Percentiles rank a stretch among this genome's conserved stretches.
Evolutionary conservation across 2,797 vertebrate species (phyloP).

Genomic region (Spinus olivaceus): DNA sequence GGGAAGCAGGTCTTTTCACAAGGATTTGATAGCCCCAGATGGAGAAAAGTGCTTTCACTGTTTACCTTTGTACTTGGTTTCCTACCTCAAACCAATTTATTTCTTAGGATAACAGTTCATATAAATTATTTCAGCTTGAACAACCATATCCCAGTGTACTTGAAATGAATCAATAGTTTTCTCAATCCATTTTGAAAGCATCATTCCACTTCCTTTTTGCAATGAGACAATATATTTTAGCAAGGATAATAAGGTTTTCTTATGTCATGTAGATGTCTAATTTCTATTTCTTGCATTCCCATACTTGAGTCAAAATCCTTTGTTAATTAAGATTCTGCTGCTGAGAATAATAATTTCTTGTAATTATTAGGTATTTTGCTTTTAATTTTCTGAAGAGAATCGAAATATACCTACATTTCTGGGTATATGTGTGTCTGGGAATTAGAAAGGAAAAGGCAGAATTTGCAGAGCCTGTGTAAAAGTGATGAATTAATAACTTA

Average conservation of each 20-base stretch:
- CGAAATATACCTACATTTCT: neutral
- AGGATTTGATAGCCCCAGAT: neutral
- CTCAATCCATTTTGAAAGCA: neutral
- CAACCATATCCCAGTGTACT: neutral
- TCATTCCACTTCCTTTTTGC: neutral
- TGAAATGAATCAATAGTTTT: neutral
- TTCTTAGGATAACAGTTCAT: neutral
- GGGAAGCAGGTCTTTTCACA: neutral
- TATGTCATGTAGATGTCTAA: neutral
- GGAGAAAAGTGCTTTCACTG: neutral
- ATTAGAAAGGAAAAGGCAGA: neutral
- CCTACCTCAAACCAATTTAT: neutral
- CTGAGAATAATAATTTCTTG: neutral
- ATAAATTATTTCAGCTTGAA: neutral
- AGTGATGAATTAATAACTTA: neutral
- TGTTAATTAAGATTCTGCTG: neutral
- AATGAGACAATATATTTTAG: neutral
- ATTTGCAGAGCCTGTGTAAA: neutral
- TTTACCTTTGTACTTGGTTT: neutral
- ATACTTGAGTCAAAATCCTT: neutral
- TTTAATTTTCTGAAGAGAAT: neutral
- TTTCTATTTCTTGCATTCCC: neutral
- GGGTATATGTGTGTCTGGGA: neutral
- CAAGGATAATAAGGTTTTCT: neutral
- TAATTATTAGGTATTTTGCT: neutral